Conservation (phyloP, 2,113 vertebrate genomes). For the Leptosomus discolor region DNA sequence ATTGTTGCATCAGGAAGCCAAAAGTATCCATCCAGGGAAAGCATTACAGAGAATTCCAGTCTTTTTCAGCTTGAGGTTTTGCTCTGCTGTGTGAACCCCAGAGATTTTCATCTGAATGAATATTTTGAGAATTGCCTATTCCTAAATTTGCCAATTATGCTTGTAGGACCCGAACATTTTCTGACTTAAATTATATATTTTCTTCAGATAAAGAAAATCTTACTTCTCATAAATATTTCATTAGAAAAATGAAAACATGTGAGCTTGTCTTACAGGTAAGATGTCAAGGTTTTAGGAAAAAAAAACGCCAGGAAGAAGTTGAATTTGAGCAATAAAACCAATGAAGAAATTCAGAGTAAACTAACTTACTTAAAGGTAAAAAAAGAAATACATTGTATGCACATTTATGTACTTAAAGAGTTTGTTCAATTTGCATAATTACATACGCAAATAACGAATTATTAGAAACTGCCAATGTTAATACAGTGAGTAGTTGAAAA, state of each 20-base stretch:
- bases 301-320: background rate
- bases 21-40: conserved; percentile 26
- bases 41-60: background rate
- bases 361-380: background rate
- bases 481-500: background rate
- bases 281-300: background rate
- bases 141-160: conserved; percentile 62
- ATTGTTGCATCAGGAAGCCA: background rate
- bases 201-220: conserved; percentile 59
- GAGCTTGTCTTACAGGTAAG: conserved; percentile 33
- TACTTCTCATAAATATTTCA: conserved; percentile 71
- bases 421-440: background rate
- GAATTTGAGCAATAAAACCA: conserved; percentile 10
- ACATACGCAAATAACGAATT: background rate
- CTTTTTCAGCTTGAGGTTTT: conserved; percentile 19
- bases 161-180: conserved; percentile 46
- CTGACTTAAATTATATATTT: conserved; percentile 60
- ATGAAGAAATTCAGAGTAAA: background rate
- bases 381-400: background rate
- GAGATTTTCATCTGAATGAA: conserved; percentile 54
- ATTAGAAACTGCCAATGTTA: background rate
- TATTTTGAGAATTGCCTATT: conserved; percentile 45
- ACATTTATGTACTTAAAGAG: background rate
- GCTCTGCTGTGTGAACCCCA: conserved; percentile 1
- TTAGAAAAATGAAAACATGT: conserved; percentile 50